Conservation (phyloP, 2,888 invertebrate species). For the Atherix ibis region DNA sequence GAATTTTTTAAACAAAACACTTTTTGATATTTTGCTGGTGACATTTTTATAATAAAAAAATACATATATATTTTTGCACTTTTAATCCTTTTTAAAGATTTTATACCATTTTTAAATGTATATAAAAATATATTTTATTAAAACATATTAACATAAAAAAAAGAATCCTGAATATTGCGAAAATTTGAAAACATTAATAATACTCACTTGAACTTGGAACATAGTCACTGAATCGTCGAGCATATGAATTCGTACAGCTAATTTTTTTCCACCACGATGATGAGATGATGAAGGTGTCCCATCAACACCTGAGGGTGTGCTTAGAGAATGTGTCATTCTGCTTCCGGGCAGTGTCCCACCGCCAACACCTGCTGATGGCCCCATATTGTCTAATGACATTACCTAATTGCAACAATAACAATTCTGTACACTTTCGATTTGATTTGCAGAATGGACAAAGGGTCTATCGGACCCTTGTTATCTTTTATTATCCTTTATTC, state of each 20-base stretch:
- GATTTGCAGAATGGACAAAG: too few relatives aligned
- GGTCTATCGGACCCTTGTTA: not conserved
- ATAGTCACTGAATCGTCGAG: conserved; percentile 76
- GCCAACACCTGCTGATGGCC: conserved; percentile 18
- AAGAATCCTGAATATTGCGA: not conserved
- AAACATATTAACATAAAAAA: not conserved
- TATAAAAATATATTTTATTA: not conserved
- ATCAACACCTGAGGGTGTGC: conserved; percentile 73
- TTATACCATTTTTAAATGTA: too few relatives aligned
- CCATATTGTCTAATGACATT: conserved; percentile 31
- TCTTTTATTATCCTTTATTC: not conserved
- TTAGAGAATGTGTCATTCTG: conserved; percentile 70
- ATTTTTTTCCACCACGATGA: conserved; percentile 78
- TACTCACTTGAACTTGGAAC: conserved; percentile 78
- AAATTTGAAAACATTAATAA: not conserved
- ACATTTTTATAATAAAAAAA: too few relatives aligned
- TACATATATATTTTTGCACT: too few relatives aligned
- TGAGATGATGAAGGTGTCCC: conserved; percentile 49
- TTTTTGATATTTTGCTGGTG: too few relatives aligned
- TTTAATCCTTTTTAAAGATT: too few relatives aligned
- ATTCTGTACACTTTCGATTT: too few relatives aligned
- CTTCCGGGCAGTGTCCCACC: conserved; percentile 26
- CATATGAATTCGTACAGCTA: conserved; percentile 78
- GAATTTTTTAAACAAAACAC: too few relatives aligned
- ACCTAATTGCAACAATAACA: too few relatives aligned